Percentiles rank a stretch among this genome's conserved stretches.
phyloP scores from a whole-genome alignment of 2,888 invertebrate species.

The Rhodophaea formosa region DNA sequence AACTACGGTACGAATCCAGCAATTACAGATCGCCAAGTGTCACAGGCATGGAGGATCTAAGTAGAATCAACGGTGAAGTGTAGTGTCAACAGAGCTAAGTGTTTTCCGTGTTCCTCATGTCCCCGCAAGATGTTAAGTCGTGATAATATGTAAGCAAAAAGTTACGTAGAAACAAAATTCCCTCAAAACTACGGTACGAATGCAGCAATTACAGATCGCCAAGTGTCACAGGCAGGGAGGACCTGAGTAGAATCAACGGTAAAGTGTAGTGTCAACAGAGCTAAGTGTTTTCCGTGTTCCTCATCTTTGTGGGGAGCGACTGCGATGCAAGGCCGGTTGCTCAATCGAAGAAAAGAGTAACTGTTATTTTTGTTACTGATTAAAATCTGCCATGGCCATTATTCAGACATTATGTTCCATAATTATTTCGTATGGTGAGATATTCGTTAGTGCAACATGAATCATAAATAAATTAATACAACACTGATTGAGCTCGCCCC shows the following conservation, averaged over 20 bases:
- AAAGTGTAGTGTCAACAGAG: slow-evolving; percentile 79
- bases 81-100: slow-evolving; percentile 79
- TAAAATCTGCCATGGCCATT: too few species aligned
- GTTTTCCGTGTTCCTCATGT: slow-evolving; percentile 68
- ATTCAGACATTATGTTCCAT: too few species aligned
- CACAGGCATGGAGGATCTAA: slow-evolving; percentile 43
- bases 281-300: slow-evolving; percentile 73
- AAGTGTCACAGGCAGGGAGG: slow-evolving; percentile 46
- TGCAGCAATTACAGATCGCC: slow-evolving; percentile 31
- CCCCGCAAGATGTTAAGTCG: too few species aligned
- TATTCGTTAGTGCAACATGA: too few species aligned
- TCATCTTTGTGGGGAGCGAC: slow-evolving; percentile 66
- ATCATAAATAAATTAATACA: too few species aligned
- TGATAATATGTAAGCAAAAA: slow-evolving; percentile 32
- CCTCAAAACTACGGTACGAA: not conserved
- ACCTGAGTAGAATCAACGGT: slow-evolving; percentile 60
- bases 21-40: slow-evolving; percentile 43
- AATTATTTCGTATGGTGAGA: too few species aligned
- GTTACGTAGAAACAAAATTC: not conserved
- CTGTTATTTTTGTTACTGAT: not conserved
- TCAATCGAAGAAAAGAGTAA: not conserved
- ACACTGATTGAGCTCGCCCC: too few species aligned
- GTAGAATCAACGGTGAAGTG: slow-evolving; percentile 70
- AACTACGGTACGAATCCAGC: not conserved
- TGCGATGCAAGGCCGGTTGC: slow-evolving; percentile 11